Base-by-base conservation (phyloP, 2,797 vertebrate genomes). In the Nyctalus aviator region DNA sequence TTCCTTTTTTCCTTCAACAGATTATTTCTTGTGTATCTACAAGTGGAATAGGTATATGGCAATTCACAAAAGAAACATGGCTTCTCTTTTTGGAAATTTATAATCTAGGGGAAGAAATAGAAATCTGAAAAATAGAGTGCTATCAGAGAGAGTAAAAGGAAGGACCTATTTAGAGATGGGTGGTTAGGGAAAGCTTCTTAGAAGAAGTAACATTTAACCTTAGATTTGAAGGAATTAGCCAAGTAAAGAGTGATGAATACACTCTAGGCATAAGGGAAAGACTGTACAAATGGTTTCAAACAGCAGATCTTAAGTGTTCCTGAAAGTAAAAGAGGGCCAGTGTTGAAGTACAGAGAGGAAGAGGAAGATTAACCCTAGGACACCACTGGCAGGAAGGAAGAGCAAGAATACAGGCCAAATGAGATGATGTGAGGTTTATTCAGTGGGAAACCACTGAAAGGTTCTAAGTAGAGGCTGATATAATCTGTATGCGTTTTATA, bases 1-100 rank as follows among this genome's bases (percentile, higher is more conserved):
- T 66, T 76, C 27, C 62, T 94, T 41, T 87, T 84, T 84, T 84
- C 69, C 72, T 71, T 71, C 68, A 76, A 75, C 8, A 84, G 15
- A 21, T 64, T 64, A 77, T 30, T 87, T 87, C 53, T 10, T 59
- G 14, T 79, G 46, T 62, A 27, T 46, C 68, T 93, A 79, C 8
- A 92, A 81, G 15, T 57, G 57, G 69, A 78, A 15, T 69, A 89
- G 46, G 46, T 50, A 82, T 23, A 83, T 18, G 23, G n/a, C 8
- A 72, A 37, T 66, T 23, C 48, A 77, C 48, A 48, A 81, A 79
- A 93, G 37, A 37, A 20, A 88, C 9, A 53, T 1, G 27, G 18
- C 13, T 71, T 50, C 73, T 81, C 46, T 21, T 64, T 90, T 84
- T 30, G 27, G 37, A 94, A 76, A 71, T 81, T n/a, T 66, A 64